phyloP scores from a whole-genome alignment of 2,888 invertebrate genomes.

The Melanargia galathea region DNA sequence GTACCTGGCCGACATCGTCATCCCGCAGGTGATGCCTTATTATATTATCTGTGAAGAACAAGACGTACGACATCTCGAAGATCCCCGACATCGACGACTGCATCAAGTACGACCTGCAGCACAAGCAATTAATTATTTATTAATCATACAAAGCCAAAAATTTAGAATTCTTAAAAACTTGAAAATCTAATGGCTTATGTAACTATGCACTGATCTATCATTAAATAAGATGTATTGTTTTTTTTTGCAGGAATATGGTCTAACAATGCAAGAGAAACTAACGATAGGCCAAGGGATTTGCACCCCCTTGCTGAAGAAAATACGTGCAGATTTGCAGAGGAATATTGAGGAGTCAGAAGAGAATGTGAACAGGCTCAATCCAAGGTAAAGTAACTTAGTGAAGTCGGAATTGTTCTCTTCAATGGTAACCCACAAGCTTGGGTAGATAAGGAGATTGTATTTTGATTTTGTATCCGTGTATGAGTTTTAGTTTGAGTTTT shows the following conservation, averaged over 20 bases:
- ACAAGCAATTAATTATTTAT: too few relatives aligned
- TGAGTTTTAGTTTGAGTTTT: background rate
- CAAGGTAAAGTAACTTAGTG: slow-evolving; percentile 81
- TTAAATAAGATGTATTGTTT: background rate
- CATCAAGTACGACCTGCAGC: too few relatives aligned
- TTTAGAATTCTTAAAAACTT: too few relatives aligned
- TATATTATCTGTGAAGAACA: too few relatives aligned
- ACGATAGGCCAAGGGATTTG: slow-evolving; percentile 99
- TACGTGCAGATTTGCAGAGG: slow-evolving; percentile 95
- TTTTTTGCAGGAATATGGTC: slow-evolving; percentile 92
- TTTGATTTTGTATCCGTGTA: too few relatives aligned
- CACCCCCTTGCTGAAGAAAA: slow-evolving; percentile 96
- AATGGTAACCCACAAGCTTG: background rate
- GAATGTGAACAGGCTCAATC: slow-evolving; percentile 97
- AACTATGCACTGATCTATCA: too few relatives aligned
- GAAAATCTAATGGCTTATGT: too few relatives aligned
- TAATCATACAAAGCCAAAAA: too few relatives aligned
- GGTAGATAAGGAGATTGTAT: too few relatives aligned
- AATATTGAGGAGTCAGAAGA: slow-evolving; percentile 97
- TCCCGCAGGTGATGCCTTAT: slow-evolving; percentile 89
- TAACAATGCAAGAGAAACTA: slow-evolving; percentile 96
- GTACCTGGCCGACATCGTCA: slow-evolving; percentile 98
- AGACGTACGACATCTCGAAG: too few relatives aligned
- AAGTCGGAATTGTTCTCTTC: background rate
- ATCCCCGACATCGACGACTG: too few relatives aligned